Evolutionary conservation across 2,888 invertebrate species (phyloP).

Genomic region (Drosophila paracracens): DNA sequence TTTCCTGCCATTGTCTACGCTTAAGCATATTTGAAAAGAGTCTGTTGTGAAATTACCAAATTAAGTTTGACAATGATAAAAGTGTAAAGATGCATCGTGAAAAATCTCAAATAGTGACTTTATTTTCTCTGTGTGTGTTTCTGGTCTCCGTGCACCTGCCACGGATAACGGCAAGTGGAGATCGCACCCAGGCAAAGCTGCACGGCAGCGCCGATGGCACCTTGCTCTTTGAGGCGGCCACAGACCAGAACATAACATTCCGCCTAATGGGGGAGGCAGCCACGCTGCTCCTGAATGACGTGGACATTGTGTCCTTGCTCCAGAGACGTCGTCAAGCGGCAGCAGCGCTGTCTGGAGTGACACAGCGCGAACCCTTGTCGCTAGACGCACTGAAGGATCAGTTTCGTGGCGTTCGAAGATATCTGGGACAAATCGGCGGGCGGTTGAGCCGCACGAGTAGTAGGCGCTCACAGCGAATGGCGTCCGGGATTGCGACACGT

Average conservation of each 20-base stretch:
- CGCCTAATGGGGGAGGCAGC: constrained; percentile 89
- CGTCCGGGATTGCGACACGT: constrained; percentile 65
- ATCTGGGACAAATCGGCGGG: constrained; percentile 52
- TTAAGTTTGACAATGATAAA: constrained; percentile 18
- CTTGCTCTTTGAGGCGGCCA: constrained; percentile 90
- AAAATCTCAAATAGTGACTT: background rate
- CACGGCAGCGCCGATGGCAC: constrained; percentile 88
- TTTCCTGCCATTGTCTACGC: constrained; percentile 13
- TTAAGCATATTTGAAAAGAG: constrained; percentile 15
- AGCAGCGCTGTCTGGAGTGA: constrained; percentile 21
- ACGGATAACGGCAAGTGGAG: background rate
- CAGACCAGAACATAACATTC: constrained; percentile 91
- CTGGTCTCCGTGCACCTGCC: constrained; percentile 17
- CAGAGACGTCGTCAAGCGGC: constrained; percentile 37
- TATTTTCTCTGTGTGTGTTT: constrained; percentile 12
- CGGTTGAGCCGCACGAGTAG: constrained; percentile 48
- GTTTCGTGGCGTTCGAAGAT: constrained; percentile 60
- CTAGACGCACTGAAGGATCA: constrained; percentile 54
- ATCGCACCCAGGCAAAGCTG: constrained; percentile 40
- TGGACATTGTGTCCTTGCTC: constrained; percentile 87
- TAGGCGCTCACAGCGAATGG: constrained; percentile 44
- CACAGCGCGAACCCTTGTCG: constrained; percentile 29
- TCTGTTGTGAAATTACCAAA: background rate
- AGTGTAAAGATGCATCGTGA: constrained; percentile 37
- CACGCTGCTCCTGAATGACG: constrained; percentile 88